These are phyloP conservation scores for Diadumene lineata DNA, from an alignment of 92 coral and sea anemone species.

Conservation along the genomic window DNA sequence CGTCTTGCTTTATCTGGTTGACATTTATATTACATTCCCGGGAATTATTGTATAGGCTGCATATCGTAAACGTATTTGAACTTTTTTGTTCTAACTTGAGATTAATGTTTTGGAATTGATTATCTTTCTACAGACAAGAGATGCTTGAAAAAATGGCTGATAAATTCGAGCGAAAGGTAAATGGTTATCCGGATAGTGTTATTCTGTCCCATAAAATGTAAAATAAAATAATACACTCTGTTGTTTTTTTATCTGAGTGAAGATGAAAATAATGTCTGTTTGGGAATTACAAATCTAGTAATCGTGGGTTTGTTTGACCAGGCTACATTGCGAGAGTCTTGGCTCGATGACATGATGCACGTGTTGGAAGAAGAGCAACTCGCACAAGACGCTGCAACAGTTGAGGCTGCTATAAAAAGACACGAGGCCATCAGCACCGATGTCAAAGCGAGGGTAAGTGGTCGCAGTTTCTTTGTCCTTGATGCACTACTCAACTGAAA, in stretches of 20 bases:
- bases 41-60: too few relatives aligned
- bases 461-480: too few relatives aligned
- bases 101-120: background rate
- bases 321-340: constrained; percentile 95
- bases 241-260: too few relatives aligned
- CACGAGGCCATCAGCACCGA: constrained; percentile 96
- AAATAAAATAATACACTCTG: too few relatives aligned
- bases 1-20: too few relatives aligned
- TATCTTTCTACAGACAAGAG: constrained; percentile 68
- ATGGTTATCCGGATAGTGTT: background rate
- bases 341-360: constrained; percentile 99
- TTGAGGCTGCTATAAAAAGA: constrained; percentile 87
- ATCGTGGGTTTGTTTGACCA: constrained; percentile 24
- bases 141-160: constrained; percentile 91
- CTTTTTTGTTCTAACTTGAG: background rate
- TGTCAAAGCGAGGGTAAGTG: constrained; percentile 85
- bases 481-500: too few relatives aligned
- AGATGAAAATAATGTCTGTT: too few relatives aligned
- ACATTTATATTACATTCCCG: too few relatives aligned
- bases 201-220: background rate
- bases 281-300: too few relatives aligned
- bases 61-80: too few relatives aligned
- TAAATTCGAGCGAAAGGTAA: constrained; percentile 94
- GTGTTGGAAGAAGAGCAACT: constrained; percentile 89
- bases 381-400: constrained; percentile 89